Percentiles rank a stretch among this genome's conserved stretches.
These are phyloP conservation scores for Cantharis nigra DNA, from an alignment of 2,888 invertebrate genomes.

Conservation along the genomic window DNA sequence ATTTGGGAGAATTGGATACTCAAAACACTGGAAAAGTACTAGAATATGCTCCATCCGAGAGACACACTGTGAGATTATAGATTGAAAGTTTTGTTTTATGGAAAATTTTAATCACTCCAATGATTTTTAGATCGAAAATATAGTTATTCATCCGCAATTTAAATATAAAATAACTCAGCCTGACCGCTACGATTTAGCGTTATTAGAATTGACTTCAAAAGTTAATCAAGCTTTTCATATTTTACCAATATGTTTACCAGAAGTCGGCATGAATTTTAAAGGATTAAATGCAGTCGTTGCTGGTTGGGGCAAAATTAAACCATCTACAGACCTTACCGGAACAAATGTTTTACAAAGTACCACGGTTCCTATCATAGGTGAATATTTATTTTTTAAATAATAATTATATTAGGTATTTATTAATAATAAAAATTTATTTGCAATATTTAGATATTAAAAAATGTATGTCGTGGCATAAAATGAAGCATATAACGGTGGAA, in stretches of 20 bases:
- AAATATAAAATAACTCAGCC: slow-evolving; percentile 82
- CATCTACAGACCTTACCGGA: slow-evolving; percentile 73
- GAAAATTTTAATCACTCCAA: not conserved
- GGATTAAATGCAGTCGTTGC: slow-evolving; percentile 71
- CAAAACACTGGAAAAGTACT: slow-evolving; percentile 67
- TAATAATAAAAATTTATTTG: not conserved
- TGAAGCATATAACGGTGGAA: slow-evolving; percentile 78
- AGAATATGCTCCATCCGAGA: slow-evolving; percentile 68
- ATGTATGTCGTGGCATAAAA: slow-evolving; percentile 80
- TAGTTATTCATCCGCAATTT: slow-evolving; percentile 80
- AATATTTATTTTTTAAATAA: slow-evolving; percentile 43
- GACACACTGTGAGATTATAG: slow-evolving; percentile 56
- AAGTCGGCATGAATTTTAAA: slow-evolving; percentile 52
- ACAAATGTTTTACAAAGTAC: slow-evolving; percentile 81
- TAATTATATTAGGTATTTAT: not conserved
- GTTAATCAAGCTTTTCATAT: slow-evolving; percentile 65
- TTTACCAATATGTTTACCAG: slow-evolving; percentile 78
- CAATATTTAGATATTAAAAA: slow-evolving; percentile 65
- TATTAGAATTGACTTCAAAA: slow-evolving; percentile 72
- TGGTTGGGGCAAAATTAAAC: slow-evolving; percentile 84
- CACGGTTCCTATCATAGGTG: slow-evolving; percentile 79
- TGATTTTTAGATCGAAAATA: slow-evolving; percentile 64
- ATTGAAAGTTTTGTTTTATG: not conserved
- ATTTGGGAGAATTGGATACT: slow-evolving; percentile 81
- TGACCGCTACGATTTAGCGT: slow-evolving; percentile 79